phyloP scores from a whole-genome alignment of 2,113 vertebrate species.

The Hepsetus odoe region DNA sequence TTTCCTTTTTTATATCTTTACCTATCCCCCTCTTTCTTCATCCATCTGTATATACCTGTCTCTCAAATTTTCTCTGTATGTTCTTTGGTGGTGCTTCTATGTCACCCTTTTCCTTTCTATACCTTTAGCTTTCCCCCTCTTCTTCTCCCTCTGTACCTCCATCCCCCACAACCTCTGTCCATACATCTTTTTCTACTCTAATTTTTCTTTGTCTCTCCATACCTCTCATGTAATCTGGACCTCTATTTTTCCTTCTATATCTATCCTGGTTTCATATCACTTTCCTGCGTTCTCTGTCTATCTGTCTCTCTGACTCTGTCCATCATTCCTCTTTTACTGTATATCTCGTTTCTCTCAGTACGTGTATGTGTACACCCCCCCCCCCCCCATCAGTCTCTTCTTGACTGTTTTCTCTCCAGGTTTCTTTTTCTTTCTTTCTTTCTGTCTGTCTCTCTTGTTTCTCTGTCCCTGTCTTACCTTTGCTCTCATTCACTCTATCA shows the following conservation, averaged over 20 bases:
- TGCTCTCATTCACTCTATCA: neutral
- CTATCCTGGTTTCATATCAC: too few species aligned
- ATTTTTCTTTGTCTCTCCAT: too few species aligned
- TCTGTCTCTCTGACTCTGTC: neutral
- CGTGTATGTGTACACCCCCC: neutral
- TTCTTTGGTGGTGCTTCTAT: too few species aligned
- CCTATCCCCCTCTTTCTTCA: neutral
- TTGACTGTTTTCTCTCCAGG: neutral
- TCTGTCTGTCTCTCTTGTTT: neutral
- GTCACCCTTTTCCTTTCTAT: too few species aligned
- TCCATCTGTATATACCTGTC: neutral
- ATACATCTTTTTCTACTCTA: too few species aligned
- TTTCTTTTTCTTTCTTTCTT: neutral
- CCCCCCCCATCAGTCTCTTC: neutral
- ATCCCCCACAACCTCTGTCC: too few species aligned
- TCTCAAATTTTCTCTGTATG: neutral
- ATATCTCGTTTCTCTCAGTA: neutral
- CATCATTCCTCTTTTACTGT: neutral
- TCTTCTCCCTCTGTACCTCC: conserved; percentile 10
- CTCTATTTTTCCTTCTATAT: neutral
- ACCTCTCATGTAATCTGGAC: too few species aligned
- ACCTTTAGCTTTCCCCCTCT: too few species aligned
- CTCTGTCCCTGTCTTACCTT: neutral
- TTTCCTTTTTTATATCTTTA: too few species aligned
- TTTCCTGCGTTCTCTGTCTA: too few species aligned